phyloP scores from a whole-genome alignment of 2,888 invertebrate genomes.

The Cosmopolites sordidus region DNA sequence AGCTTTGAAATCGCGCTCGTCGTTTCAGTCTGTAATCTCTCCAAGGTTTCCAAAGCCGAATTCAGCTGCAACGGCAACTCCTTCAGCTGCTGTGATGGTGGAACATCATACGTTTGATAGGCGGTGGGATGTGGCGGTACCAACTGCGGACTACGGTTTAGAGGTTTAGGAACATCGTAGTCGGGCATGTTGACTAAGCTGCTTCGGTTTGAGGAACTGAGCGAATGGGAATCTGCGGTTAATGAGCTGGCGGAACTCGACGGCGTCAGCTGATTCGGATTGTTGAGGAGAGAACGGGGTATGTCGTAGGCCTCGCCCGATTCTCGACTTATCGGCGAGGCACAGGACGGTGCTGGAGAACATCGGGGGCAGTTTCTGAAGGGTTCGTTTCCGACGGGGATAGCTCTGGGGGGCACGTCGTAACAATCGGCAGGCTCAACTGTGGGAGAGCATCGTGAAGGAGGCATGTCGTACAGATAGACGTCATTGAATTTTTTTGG shows the following conservation, averaged over 20 bases:
- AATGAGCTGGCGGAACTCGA: slow-evolving; percentile 58
- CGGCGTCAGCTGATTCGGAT: slow-evolving; percentile 19
- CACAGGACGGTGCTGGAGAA: slow-evolving; percentile 52
- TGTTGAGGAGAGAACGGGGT: slow-evolving; percentile 51
- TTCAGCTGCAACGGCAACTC: slow-evolving; percentile 70
- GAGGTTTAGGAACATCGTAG: slow-evolving; percentile 64
- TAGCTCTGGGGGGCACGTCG: slow-evolving; percentile 62
- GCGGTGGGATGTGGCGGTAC: slow-evolving; percentile 32
- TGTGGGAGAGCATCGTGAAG: slow-evolving; percentile 44
- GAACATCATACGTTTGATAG: slow-evolving; percentile 58
- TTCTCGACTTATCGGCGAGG: slow-evolving; percentile 44
- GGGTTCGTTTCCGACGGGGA: slow-evolving; percentile 55
- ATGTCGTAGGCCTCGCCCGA: slow-evolving; percentile 60
- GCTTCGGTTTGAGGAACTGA: slow-evolving; percentile 53
- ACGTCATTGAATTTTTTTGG: slow-evolving; percentile 71
- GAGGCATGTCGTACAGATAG: slow-evolving; percentile 65
- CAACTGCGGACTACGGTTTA: slow-evolving; percentile 41
- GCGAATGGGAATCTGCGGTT: slow-evolving; percentile 55
- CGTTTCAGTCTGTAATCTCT: slow-evolving; percentile 69
- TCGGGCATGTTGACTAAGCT: slow-evolving; percentile 57
- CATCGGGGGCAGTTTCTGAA: slow-evolving; percentile 53
- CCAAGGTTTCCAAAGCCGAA: slow-evolving; percentile 71
- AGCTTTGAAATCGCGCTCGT: slow-evolving; percentile 75
- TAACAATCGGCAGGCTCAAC: slow-evolving; percentile 50
- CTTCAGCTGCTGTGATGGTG: slow-evolving; percentile 49